Evolutionary conservation across 2,113 vertebrate species (phyloP).

Genomic region (Hippocampus barbouri): DNA sequence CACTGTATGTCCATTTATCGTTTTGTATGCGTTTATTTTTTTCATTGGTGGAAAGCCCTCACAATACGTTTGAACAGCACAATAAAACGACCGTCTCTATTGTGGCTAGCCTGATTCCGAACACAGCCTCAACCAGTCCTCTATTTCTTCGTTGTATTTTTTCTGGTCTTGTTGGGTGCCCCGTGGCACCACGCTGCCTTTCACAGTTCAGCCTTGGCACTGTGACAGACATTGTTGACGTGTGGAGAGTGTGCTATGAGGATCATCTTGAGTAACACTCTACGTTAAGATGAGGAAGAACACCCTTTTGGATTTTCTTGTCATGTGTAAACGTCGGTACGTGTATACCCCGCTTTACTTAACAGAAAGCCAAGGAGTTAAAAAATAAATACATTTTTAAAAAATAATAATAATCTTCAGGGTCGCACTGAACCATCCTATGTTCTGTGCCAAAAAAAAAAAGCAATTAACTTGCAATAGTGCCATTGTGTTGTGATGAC

Average conservation of each 20-base stretch:
- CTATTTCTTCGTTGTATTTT: background rate
- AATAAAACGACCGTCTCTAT: too few species aligned
- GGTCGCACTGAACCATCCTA: conserved; percentile 48
- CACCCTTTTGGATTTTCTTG: background rate
- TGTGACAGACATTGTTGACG: background rate
- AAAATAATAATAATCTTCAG: conserved; percentile 25
- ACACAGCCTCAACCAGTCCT: background rate
- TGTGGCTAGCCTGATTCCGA: background rate
- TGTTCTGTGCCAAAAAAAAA: conserved; percentile 60
- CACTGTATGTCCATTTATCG: too few species aligned
- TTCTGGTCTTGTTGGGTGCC: background rate
- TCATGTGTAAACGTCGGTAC: background rate
- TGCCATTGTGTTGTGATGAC: conserved; percentile 50
- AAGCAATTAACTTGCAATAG: conserved; percentile 51
- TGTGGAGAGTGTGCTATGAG: background rate
- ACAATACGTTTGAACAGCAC: too few species aligned
- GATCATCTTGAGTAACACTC: background rate
- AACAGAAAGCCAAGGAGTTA: conserved; percentile 21
- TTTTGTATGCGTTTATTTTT: too few species aligned
- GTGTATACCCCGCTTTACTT: background rate
- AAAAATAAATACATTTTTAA: background rate
- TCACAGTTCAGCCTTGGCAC: background rate
- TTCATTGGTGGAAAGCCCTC: too few species aligned
- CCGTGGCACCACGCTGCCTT: background rate
- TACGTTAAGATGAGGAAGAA: background rate